Evolutionary conservation across 2,113 vertebrate species (phyloP).

Genomic region (Catharus fuscescens): DNA sequence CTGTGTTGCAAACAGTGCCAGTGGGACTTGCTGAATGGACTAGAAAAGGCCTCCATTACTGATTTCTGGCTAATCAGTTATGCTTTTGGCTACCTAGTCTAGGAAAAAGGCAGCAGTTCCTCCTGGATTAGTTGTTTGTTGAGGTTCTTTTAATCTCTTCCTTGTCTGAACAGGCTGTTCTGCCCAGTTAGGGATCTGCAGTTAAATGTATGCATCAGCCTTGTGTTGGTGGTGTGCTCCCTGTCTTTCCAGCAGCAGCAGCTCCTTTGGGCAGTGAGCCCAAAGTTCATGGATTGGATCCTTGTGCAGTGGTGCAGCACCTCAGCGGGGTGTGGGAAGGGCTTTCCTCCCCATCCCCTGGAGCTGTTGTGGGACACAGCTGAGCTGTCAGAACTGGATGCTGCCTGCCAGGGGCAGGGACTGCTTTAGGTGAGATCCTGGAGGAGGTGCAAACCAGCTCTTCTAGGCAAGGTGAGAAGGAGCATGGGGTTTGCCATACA

Average conservation of each 20-base stretch:
- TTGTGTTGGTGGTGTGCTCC: neutral
- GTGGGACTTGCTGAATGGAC: neutral
- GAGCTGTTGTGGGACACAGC: neutral
- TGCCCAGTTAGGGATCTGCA: neutral
- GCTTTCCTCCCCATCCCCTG: neutral
- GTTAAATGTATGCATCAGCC: neutral
- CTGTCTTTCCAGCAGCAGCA: neutral
- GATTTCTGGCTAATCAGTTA: neutral
- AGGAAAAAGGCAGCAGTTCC: neutral
- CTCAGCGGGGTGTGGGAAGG: neutral
- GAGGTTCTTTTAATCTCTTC: rapidly evolving
- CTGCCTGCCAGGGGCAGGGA: neutral
- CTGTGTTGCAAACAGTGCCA: too few relatives aligned
- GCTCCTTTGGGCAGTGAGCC: neutral
- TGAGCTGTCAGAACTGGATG: neutral
- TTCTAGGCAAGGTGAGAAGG: neutral
- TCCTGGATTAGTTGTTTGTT: neutral
- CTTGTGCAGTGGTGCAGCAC: too few relatives aligned
- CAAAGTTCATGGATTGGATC: rapidly evolving
- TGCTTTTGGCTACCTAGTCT: neutral
- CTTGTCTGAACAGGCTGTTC: neutral
- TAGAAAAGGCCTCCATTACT: neutral
- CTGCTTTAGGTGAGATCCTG: neutral
- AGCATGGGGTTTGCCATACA: neutral
- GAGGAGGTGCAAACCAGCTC: neutral